phyloP scores from a whole-genome alignment of 2,888 invertebrate genomes.

The Ceramica pisi region DNA sequence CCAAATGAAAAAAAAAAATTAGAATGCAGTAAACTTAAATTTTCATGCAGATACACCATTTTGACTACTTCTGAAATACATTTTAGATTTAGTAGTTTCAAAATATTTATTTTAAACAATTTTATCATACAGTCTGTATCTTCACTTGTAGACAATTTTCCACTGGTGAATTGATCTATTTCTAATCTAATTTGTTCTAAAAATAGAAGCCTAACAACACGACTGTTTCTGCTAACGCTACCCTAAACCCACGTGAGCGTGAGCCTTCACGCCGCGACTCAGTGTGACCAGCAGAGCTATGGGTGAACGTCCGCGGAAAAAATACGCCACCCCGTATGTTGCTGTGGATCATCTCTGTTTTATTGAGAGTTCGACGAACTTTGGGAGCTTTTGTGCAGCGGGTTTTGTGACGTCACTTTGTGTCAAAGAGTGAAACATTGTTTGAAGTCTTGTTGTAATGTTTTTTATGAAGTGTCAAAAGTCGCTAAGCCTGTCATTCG shows the following conservation, averaged over 20 bases:
- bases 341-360: constrained; percentile 16
- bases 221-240: constrained; percentile 59
- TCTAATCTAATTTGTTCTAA: background rate
- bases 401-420: background rate
- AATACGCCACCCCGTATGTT: constrained; percentile 37
- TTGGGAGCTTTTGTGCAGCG: constrained; percentile 18
- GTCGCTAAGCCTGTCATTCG: too few species aligned
- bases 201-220: constrained; percentile 6
- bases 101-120: too few species aligned
- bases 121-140: too few species aligned
- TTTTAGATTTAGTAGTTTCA: too few species aligned
- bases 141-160: background rate
- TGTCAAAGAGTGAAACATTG: too few species aligned
- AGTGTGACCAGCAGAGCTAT: constrained; percentile 49
- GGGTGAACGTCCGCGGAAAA: constrained; percentile 50
- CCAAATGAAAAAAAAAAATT: too few species aligned
- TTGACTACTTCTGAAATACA: too few species aligned
- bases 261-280: constrained; percentile 57
- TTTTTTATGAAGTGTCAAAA: too few species aligned
- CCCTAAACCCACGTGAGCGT: constrained; percentile 70
- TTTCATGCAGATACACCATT: too few species aligned
- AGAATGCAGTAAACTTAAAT: too few species aligned
- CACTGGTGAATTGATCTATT: background rate
- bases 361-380: constrained; percentile 39
- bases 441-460: too few species aligned